Evolutionary conservation across 2,888 invertebrate species (phyloP).

Genomic region (Rotaria socialis): DNA sequence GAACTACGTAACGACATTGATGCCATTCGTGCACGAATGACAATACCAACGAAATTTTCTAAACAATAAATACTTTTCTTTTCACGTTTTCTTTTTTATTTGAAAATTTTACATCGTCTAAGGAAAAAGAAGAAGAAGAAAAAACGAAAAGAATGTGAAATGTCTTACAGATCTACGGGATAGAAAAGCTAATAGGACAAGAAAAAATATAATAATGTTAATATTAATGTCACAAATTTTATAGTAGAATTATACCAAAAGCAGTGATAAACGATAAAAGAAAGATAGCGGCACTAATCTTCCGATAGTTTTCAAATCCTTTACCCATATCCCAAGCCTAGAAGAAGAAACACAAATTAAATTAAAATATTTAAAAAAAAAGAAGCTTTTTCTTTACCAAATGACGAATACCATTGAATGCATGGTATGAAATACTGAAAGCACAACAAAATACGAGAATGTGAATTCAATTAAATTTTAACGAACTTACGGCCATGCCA

Average conservation of each 20-base stretch:
- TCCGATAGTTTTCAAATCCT: background rate
- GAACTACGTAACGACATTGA: background rate
- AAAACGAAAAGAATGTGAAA: background rate
- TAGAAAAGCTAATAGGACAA: background rate
- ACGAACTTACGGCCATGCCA: conserved; percentile 2
- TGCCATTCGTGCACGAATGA: background rate
- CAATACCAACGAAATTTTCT: background rate
- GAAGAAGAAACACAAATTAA: background rate
- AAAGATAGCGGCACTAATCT: background rate
- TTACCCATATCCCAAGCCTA: background rate
- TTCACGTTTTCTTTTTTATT: background rate
- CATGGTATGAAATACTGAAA: background rate
- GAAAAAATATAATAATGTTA: background rate
- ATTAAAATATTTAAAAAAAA: background rate
- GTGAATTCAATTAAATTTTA: no score
- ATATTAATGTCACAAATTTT: background rate
- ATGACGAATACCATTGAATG: conserved; percentile 35
- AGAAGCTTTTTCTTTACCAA: background rate
- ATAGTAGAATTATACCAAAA: background rate
- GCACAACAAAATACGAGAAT: no score
- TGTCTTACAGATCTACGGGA: conserved; percentile 20
- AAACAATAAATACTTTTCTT: background rate
- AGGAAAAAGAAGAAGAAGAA: background rate
- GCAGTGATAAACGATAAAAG: background rate
- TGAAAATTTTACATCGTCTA: background rate